Evolutionary conservation across 2,888 invertebrate species (phyloP).

Genomic region (Sturmia bella): DNA sequence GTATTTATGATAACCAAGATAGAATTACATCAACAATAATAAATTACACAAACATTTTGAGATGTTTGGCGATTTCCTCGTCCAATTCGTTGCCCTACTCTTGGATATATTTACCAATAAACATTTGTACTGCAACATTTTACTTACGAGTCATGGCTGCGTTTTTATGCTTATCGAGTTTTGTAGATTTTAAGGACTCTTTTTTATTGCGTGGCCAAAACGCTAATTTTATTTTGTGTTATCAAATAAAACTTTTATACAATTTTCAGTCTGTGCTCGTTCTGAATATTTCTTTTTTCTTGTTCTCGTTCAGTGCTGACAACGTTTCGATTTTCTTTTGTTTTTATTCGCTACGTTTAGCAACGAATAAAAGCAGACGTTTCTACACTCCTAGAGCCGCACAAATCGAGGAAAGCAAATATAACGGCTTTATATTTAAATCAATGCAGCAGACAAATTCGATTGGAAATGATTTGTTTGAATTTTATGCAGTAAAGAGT

Average conservation of each 20-base stretch:
- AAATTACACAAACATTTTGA: not conserved
- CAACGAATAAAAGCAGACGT: not conserved
- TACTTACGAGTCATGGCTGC: constrained; percentile 71
- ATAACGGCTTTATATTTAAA: too few relatives aligned
- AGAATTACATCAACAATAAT: not conserved
- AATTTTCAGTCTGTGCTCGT: constrained; percentile 43
- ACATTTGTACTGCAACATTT: not conserved
- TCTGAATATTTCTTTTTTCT: constrained; percentile 58
- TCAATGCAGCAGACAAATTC: too few relatives aligned
- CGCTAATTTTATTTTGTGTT: constrained; percentile 48
- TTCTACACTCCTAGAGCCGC: too few relatives aligned
- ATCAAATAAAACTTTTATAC: constrained; percentile 23
- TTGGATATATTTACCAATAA: not conserved
- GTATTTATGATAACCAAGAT: not conserved
- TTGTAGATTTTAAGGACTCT: constrained; percentile 59
- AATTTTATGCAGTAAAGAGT: too few relatives aligned
- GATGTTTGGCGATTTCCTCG: not conserved
- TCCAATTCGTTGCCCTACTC: too few relatives aligned
- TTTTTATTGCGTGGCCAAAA: constrained; percentile 70
- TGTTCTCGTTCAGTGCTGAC: constrained; percentile 46
- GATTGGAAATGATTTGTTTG: too few relatives aligned
- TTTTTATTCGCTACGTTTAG: constrained; percentile 38
- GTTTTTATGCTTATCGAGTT: constrained; percentile 15
- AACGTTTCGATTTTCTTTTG: constrained; percentile 38
- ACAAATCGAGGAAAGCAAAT: too few relatives aligned